Conservation (phyloP, 2,113 vertebrate species). For the Coptodon rendalli region DNA sequence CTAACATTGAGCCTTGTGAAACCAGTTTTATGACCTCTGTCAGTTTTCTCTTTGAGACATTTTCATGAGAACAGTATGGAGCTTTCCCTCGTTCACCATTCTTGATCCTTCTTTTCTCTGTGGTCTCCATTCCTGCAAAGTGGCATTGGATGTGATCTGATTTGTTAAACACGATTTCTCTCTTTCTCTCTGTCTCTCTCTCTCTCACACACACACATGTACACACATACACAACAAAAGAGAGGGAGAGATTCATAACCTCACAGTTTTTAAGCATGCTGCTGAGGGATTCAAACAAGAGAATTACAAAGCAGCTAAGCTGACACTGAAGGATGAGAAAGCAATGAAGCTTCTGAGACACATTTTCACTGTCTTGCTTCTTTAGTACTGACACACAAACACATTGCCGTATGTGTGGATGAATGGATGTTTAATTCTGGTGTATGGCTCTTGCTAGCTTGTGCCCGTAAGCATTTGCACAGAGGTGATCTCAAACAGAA, state of each 20-base stretch:
- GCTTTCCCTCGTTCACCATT: neutral
- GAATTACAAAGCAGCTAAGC: conserved; percentile 21
- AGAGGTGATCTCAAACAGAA: neutral
- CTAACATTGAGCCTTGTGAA: neutral
- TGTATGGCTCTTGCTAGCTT: neutral
- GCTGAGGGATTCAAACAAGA: conserved; percentile 18
- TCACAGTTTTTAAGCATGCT: neutral
- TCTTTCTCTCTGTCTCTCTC: neutral
- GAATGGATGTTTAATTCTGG: neutral
- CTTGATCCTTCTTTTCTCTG: neutral
- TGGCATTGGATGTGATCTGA: neutral
- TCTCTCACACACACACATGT: neutral
- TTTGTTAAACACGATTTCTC: neutral
- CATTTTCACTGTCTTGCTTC: neutral
- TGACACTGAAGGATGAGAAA: conserved; percentile 50
- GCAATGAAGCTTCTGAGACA: conserved; percentile 29
- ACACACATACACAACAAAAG: neutral
- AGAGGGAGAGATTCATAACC: neutral
- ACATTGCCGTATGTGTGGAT: neutral
- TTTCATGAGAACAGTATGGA: neutral
- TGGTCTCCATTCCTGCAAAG: neutral
- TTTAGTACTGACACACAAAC: neutral
- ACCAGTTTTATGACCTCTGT: neutral
- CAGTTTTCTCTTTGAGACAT: neutral
- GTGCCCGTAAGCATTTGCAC: neutral